phyloP scores from a whole-genome alignment of 1,140 invertebrate genomes.

The Nebria ingens region DNA sequence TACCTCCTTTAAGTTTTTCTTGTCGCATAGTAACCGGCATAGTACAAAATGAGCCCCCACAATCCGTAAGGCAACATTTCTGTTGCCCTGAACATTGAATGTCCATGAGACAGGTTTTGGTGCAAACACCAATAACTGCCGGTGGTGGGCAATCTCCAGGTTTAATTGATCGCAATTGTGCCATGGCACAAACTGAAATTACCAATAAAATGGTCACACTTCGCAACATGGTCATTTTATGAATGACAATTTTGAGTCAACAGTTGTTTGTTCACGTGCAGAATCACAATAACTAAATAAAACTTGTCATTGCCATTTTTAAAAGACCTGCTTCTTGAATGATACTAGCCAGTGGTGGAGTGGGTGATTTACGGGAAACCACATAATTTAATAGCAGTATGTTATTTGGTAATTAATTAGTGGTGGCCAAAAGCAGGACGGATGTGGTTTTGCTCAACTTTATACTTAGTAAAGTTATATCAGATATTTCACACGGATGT shows the following conservation, averaged over 20 bases:
- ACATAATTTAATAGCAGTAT: background rate
- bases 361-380: background rate
- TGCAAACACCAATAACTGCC: conserved; percentile 14
- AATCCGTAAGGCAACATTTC: conserved; percentile 42
- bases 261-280: no score
- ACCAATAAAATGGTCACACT: background rate
- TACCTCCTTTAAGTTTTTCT: background rate
- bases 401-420: conserved; percentile 1
- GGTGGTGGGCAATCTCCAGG: conserved; percentile 16
- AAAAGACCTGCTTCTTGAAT: background rate
- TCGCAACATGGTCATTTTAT: no score
- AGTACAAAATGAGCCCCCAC: conserved; percentile 42
- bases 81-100: conserved; percentile 11
- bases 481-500: background rate
- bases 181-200: background rate
- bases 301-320: background rate
- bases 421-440: no score
- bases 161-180: background rate
- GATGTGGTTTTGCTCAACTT: background rate
- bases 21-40: conserved; percentile 35
- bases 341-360: background rate
- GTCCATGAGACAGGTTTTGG: conserved; percentile 15
- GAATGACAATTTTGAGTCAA: no score
- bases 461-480: background rate
- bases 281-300: no score